Evolutionary conservation across 2,113 vertebrate genomes (phyloP).

Genomic region (Ictidomys tridecemlineatus): DNA sequence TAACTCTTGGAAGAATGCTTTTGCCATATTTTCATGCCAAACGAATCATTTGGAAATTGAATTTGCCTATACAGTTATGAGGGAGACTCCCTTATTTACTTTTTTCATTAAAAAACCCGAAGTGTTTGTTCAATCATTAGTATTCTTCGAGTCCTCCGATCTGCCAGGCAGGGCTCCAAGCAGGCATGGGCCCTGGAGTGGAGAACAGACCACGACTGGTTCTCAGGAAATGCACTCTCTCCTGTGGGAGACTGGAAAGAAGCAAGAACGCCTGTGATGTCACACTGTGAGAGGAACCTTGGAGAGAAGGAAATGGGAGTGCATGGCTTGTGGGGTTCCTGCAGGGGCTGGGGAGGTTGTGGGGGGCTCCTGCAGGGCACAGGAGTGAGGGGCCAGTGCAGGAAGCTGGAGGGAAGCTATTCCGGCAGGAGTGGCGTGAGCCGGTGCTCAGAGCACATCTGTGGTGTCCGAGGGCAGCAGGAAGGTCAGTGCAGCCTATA

Average conservation of each 20-base stretch:
- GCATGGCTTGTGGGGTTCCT: rapidly evolving
- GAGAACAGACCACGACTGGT: rapidly evolving
- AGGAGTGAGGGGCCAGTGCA: rapidly evolving
- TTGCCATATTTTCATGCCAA: neutral
- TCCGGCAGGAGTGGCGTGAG: neutral
- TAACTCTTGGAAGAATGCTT: neutral
- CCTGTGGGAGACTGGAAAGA: rapidly evolving
- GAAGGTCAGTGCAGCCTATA: neutral
- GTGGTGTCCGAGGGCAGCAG: rapidly evolving
- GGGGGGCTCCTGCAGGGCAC: too few species aligned
- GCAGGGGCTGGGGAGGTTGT: neutral
- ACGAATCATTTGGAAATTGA: neutral
- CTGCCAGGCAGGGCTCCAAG: neutral
- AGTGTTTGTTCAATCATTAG: rapidly evolving
- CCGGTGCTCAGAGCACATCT: rapidly evolving
- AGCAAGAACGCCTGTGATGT: rapidly evolving
- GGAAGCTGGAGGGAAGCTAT: too few species aligned
- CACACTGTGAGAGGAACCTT: rapidly evolving
- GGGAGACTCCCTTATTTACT: neutral
- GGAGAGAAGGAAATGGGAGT: neutral
- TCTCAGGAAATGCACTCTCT: rapidly evolving
- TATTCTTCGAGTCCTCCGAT: rapidly evolving
- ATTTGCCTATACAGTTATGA: neutral
- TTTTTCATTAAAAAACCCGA: neutral
- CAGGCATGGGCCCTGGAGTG: rapidly evolving